Evolutionary conservation across 2,797 vertebrate genomes (phyloP).

Genomic region (Ctenopoma kingsleyae): DNA sequence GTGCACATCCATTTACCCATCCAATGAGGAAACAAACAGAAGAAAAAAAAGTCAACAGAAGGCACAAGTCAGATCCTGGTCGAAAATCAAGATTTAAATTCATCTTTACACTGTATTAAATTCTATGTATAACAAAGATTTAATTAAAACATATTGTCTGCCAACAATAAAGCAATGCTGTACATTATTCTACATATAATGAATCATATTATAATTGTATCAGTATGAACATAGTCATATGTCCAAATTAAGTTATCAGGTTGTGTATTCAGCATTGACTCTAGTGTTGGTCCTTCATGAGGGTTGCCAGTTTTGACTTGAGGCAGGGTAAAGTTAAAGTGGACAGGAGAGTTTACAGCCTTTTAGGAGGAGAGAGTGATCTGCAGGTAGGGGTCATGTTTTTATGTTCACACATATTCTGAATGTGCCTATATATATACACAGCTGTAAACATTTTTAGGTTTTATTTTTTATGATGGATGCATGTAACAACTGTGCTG

Average conservation of each 20-base stretch:
- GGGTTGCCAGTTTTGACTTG: constrained; percentile 11
- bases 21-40: constrained; percentile 14
- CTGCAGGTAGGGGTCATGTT: not conserved
- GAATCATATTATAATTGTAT: too few species aligned
- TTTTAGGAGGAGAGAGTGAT: constrained; percentile 10
- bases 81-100: not conserved
- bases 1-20: constrained; percentile 41
- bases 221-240: too few species aligned
- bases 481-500: not conserved
- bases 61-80: constrained; percentile 4
- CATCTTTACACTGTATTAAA: not conserved
- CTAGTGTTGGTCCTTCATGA: not conserved
- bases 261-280: constrained; percentile 18
- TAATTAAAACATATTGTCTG: not conserved
- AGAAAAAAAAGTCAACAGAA: constrained; percentile 8
- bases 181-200: not conserved
- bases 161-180: constrained; percentile 13
- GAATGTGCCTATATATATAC: not conserved
- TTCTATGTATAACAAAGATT: not conserved
- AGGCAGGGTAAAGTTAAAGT: constrained; percentile 4
- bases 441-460: not conserved
- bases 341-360: not conserved
- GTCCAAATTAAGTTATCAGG: not conserved
- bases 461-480: not conserved
- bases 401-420: constrained; percentile 9